Base-by-base conservation (phyloP, 2,113 vertebrate genomes). In the Istiophorus platypterus region DNA sequence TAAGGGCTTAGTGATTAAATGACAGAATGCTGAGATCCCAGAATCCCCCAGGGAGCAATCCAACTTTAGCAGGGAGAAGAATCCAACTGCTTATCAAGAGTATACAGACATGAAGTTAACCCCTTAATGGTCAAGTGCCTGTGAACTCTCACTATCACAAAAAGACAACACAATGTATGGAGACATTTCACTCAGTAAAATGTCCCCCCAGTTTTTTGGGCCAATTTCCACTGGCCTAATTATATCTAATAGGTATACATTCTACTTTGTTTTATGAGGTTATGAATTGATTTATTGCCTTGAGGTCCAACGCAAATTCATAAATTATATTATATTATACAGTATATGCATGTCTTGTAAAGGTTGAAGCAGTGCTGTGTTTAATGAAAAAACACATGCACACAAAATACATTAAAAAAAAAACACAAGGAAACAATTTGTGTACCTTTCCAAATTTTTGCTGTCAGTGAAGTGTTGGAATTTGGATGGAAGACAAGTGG, bases 51-150 rank as follows among this genome's bases (percentile, higher is more conserved):
- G 72, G 79, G 71, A 59, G 27, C 17, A 18, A 68, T 71, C 7
- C 49, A 52, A 12, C 70, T n/a, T n/a, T n/a, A n/a, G n/a, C n/a
- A n/a, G n/a, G n/a, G n/a, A n/a, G n/a, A n/a, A n/a, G n/a, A n/a
- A n/a, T n/a, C n/a, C 49, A 52, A 12, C 70, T n/a, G 27, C 63
- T 59, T 66, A 54, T 86, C 83, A 69, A 61, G 72, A 66, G 37
- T 68, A 79, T 78, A 78, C 72, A 74, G 73, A 61, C 63, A 7
- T 18, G 26, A 71, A 77, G 76, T 75, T 81, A 54, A 73, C 80
- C 49, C 4, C 78, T 84, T 73, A 81, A 76, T 63, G 66, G 82
- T 61, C 80, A 78, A 86, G 58, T 74, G 63, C 8, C 11, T 6
- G 41, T 49, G 65, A 14, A 52, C 63, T 47, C 24, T 63, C 51